phyloP scores from a whole-genome alignment of 2,797 vertebrate species.

The Gymnothorax reevesii region DNA sequence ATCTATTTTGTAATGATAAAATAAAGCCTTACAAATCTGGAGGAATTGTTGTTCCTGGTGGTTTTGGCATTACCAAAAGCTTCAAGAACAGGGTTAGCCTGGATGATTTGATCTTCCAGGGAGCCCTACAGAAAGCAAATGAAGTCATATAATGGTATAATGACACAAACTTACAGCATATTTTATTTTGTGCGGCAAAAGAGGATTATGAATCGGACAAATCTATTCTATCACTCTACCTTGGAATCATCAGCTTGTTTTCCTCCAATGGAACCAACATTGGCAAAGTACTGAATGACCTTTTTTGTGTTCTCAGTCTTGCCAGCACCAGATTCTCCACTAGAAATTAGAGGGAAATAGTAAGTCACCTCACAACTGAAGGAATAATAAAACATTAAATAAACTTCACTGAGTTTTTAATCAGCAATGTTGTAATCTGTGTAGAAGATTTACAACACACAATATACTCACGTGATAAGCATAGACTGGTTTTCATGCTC shows the following conservation, averaged over 20 bases:
- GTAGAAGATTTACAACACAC: not conserved
- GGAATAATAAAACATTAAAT: not conserved
- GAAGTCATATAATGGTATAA: constrained; percentile 21
- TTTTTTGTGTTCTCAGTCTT: constrained; percentile 73
- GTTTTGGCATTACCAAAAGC: constrained; percentile 73
- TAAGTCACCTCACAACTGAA: not conserved
- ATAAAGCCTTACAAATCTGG: constrained; percentile 59
- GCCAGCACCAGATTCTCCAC: constrained; percentile 68
- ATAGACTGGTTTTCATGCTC: constrained; percentile 76
- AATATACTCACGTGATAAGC: constrained; percentile 73
- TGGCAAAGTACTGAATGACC: constrained; percentile 69
- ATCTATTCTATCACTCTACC: constrained; percentile 40
- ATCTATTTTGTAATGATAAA: not conserved
- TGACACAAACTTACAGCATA: not conserved
- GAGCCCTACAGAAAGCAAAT: constrained; percentile 52
- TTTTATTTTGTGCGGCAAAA: not conserved
- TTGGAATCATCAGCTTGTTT: constrained; percentile 60
- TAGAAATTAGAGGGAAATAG: constrained; percentile 34
- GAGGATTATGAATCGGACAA: not conserved
- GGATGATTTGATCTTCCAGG: constrained; percentile 70
- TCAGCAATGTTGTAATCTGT: not conserved
- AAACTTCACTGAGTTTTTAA: not conserved
- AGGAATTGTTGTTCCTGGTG: constrained; percentile 74
- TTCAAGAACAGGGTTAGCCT: constrained; percentile 69
- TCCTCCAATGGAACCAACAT: constrained; percentile 57